Base-by-base conservation (phyloP, 2,888 invertebrate species). In the Apamea anceps region DNA sequence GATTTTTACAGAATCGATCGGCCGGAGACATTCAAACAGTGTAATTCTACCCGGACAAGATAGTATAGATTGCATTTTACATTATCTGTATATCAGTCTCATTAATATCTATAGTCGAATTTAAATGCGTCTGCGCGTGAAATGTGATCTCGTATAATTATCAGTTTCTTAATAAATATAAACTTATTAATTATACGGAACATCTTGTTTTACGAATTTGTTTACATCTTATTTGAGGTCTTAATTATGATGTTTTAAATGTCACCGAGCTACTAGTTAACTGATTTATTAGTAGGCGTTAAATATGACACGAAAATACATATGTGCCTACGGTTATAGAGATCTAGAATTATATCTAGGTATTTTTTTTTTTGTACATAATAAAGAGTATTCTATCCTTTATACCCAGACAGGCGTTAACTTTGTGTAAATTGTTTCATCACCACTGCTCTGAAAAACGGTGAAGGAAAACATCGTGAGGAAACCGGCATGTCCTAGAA, bases 161-260 rank as follows among this genome's bases (percentile, higher is more conserved):
- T 65, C 15, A 75, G n/a, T 78, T 75, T 81, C 75, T 68, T 67
- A 77, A 80, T 87, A 86, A 87, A 81, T 70, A 79, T n/a, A 75
- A 89, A 76, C 54, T 73, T 80, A 81, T 83, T 85, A 85, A 85
- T 89, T 89, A 88, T 87, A 72, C 79, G 71, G 32, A 85, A 89
- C 72, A 80, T 80, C 83, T 76, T 89, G 79, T 87, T 85, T 77
- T 77, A 87, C 82, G 80, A 87, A 84, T 82, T 57, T 74, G 77
- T 87, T 81, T 70, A 80, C 81, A 89, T 85, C 81, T 87, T 82
- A 87, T 87, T 88, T 82, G 76, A 42, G 62, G 79, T 37, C 62
- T 85, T 89, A 87, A 87, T 89, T 84, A 87, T 80, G 79, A 82
- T 84, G 79, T 89, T 77, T 82, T 65, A 80, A 60, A 85, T 78